Percentiles rank a stretch among this genome's conserved stretches.
Conservation (phyloP, 2,888 invertebrate genomes). For the Meliscaeva auricollis region DNA sequence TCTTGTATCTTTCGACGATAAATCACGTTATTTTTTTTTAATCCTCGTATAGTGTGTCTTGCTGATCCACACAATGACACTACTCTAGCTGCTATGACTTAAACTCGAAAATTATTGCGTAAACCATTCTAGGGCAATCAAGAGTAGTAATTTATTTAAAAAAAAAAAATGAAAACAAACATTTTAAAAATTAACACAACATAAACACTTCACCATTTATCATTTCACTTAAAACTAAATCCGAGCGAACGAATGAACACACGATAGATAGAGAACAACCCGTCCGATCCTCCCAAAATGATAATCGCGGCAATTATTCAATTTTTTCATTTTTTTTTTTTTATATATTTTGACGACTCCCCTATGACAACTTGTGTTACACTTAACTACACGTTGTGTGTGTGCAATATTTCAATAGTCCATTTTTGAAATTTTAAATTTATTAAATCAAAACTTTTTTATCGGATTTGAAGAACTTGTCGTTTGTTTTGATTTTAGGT, state of each 20-base stretch:
- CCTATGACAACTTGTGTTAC: conserved; percentile 55
- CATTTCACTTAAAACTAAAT: conserved; percentile 45
- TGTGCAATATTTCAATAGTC: conserved; percentile 35
- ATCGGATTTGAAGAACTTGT: conserved; percentile 33
- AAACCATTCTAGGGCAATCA: conserved; percentile 28
- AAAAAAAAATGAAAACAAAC: conserved; percentile 26
- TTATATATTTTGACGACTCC: conserved; percentile 8
- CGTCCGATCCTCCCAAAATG: conserved; percentile 48
- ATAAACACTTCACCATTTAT: conserved; percentile 64
- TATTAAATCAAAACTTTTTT: conserved; percentile 44
- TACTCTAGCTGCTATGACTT: conserved; percentile 13
- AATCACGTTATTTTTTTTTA: conserved; percentile 65
- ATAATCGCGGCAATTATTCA: conserved; percentile 70
- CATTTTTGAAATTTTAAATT: conserved; percentile 38
- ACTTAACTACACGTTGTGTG: conserved; percentile 28
- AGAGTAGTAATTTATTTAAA: conserved; percentile 2
- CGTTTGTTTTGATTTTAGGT: neutral
- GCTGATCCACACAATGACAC: conserved; percentile 8
- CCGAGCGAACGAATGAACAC: neutral
- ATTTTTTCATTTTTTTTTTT: conserved; percentile 32
- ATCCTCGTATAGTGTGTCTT: conserved; percentile 38
- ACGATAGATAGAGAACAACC: conserved; percentile 24
- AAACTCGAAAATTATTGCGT: conserved; percentile 44
- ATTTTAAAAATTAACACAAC: conserved; percentile 44
- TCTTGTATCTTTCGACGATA: conserved; percentile 39